Evolutionary conservation across 2,888 invertebrate genomes (phyloP).

Genomic region (Drosophila siamana): DNA sequence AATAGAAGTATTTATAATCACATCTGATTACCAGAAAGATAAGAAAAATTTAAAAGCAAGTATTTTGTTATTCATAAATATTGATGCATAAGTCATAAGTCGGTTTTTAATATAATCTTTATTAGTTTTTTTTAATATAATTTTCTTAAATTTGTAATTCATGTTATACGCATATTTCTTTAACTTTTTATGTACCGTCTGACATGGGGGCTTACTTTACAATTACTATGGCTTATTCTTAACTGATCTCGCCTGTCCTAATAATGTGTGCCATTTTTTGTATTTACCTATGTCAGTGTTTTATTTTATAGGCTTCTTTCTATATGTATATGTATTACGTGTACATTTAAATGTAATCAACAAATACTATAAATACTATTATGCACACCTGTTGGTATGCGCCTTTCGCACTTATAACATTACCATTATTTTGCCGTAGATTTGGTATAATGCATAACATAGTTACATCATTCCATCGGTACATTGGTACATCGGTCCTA

Average conservation of each 20-base stretch:
- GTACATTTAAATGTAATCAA: constrained; percentile 64
- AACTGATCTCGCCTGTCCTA: constrained; percentile 43
- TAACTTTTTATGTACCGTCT: constrained; percentile 62
- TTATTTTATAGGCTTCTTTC: constrained; percentile 31
- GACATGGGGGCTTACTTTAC: constrained; percentile 60
- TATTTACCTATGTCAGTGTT: constrained; percentile 35
- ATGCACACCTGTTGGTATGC: constrained; percentile 45
- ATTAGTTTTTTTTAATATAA: constrained; percentile 71
- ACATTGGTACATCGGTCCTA: constrained; percentile 60
- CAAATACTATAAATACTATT: constrained; percentile 73
- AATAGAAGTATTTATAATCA: too few relatives aligned
- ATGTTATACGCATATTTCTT: constrained; percentile 65
- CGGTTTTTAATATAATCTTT: constrained; percentile 76
- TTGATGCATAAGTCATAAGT: neutral
- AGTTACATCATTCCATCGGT: constrained; percentile 6
- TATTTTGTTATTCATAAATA: too few relatives aligned
- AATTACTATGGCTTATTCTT: constrained; percentile 44
- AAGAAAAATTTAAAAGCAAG: neutral
- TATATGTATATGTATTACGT: constrained; percentile 55
- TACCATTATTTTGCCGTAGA: constrained; percentile 56
- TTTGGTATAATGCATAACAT: constrained; percentile 50
- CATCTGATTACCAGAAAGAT: too few relatives aligned
- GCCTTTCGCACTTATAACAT: constrained; percentile 67
- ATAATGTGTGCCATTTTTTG: constrained; percentile 46
- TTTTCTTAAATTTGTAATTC: constrained; percentile 79